These are phyloP conservation scores for Caenorhabditis brenneri DNA, from an alignment of 1,140 invertebrate genomes.

Conservation along the genomic window DNA sequence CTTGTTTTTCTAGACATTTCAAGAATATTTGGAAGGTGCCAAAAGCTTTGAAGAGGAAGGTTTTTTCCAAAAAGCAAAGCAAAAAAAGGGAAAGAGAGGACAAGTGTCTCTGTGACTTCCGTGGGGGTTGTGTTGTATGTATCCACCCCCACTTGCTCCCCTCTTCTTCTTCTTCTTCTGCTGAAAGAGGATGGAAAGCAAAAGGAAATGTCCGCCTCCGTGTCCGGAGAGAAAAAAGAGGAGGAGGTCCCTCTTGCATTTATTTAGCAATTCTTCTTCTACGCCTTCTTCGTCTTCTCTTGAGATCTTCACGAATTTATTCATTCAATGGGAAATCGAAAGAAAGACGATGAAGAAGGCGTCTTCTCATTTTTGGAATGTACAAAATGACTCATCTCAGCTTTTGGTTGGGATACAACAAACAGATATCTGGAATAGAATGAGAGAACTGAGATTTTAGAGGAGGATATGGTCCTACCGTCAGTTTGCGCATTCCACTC, in stretches of 20 bases:
- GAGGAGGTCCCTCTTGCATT: constrained; percentile 34
- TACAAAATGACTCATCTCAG: not conserved
- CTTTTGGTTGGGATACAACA: not conserved
- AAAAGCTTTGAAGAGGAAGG: not conserved
- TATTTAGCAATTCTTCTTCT: constrained; percentile 16
- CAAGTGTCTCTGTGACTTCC: constrained; percentile 25
- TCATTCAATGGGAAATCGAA: not conserved
- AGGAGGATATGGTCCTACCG: no score
- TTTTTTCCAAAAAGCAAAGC: not conserved
- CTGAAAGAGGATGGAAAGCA: not conserved
- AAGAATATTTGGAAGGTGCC: not conserved
- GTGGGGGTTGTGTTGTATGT: constrained; percentile 41
- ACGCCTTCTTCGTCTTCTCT: not conserved
- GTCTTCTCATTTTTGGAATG: no score
- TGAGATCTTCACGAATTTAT: constrained; percentile 15
- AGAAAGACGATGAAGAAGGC: not conserved
- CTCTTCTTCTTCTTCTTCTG: not conserved
- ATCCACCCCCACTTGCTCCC: constrained; percentile 34
- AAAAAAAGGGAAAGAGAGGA: constrained; percentile 7
- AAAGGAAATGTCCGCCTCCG: constrained; percentile 39
- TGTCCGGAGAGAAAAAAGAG: constrained; percentile 13
- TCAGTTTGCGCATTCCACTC: no score
- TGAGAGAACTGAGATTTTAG: no score
- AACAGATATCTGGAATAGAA: no score
- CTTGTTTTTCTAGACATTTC: not conserved